Percentiles rank a stretch among this genome's conserved stretches.
Conservation (phyloP, 2,113 vertebrate genomes). For the Ranitomeya variabilis region DNA sequence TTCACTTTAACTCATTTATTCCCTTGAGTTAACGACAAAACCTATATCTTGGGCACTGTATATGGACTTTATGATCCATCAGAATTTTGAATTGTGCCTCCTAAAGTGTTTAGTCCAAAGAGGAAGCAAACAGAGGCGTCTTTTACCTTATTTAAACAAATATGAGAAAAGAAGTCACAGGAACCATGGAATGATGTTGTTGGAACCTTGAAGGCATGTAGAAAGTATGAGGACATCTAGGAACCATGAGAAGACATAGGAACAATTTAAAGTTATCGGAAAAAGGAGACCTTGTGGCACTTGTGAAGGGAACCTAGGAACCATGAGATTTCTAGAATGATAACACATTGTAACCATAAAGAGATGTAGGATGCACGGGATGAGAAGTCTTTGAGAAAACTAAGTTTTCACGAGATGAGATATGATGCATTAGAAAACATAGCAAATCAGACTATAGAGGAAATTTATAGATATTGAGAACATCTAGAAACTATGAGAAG, state of each 20-base stretch:
- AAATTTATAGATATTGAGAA: background rate
- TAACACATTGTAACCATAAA: too few species aligned
- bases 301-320: too few species aligned
- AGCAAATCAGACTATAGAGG: background rate
- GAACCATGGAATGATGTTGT: background rate
- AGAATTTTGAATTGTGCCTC: background rate
- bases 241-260: background rate
- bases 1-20: background rate
- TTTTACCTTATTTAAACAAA: background rate
- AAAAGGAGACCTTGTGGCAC: too few species aligned
- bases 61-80: background rate
- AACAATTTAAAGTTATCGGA: too few species aligned
- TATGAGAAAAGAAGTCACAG: background rate
- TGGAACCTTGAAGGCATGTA: background rate
- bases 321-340: too few species aligned
- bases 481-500: background rate
- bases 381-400: too few species aligned
- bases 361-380: too few species aligned
- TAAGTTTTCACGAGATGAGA: too few species aligned
- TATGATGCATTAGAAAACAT: too few species aligned
- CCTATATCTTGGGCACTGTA: background rate
- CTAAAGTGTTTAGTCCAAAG: too few species aligned
- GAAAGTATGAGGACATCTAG: background rate
- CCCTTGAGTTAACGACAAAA: too few species aligned
- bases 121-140: too few species aligned